Evolutionary conservation across 1,140 invertebrate genomes (phyloP), one percentile per base, ranked within the genome.

Genomic region (Sinonovacula constricta): DNA sequence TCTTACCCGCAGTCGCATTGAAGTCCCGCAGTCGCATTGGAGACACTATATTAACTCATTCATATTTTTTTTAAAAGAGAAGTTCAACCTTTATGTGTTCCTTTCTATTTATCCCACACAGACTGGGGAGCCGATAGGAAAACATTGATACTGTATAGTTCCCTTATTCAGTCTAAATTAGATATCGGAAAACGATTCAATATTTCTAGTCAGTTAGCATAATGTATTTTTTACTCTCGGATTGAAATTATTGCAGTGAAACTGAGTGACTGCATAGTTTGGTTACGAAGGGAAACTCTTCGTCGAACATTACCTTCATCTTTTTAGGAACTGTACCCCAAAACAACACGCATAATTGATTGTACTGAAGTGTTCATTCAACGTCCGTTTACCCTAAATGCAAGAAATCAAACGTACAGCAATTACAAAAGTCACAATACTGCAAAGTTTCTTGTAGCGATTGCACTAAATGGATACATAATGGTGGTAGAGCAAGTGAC

Each of bases 361-460:
- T 86, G 83, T 59, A 67, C 72, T n/a, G 77, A 85, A 70, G n/a
- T 82, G 0, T 69, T 51, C 15, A 81, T 84, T 49, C 81, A 86
- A 74, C 65, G 66, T 31, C 81, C 80, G 36, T 45, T 56, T 31
- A 49, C 65, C 30, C n/a, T 69, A 15, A 49, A 56, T 22, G 45
- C 65, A 22, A 59, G 70, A 57, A 30, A 7, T 4, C 56, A 79
- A n/a, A n/a, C n/a, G n/a, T n/a, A n/a, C n/a, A n/a, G n/a, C n/a
- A n/a, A n/a, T n/a, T n/a, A n/a, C n/a, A 83, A 84, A 31, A 36
- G 45, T 22, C 72, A 82, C 49, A 81, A 83, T 63, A 84, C 81
- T 24, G 45, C 33, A 4, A 90, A 89, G 60, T 83, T 83, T 77
- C 66, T 90, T 12, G 59, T 89, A 28, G 88, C 75, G 15, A 87